Conservation (phyloP, 1,140 invertebrate genomes). For the Drosophila quadrilineata region DNA sequence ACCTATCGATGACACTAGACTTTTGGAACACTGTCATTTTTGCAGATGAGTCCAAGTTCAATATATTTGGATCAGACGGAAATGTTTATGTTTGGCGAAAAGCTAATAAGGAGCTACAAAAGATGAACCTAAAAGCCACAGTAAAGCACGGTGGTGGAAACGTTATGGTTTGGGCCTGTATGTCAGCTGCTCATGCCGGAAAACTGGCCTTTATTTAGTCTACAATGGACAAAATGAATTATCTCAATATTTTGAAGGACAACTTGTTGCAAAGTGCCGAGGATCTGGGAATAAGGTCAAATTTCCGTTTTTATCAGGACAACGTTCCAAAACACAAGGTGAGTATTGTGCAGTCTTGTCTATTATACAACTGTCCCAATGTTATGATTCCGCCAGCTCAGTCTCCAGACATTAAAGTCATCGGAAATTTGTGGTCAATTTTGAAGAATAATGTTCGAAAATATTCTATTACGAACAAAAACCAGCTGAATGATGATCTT, state of each 20-base stretch:
- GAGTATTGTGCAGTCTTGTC: neutral
- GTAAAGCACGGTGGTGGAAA: neutral
- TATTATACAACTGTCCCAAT: neutral
- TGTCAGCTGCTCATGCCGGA: conserved; percentile 7
- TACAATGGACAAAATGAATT: conserved; percentile 8
- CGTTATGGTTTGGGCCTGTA: conserved; percentile 24
- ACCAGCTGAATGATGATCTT: too few relatives aligned
- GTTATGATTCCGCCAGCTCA: neutral
- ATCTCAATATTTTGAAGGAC: conserved; percentile 4
- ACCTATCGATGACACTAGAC: neutral
- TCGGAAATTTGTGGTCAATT: too few relatives aligned
- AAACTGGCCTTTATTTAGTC: conserved; percentile 10
- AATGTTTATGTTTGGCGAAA: neutral
- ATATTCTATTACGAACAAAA: too few relatives aligned
- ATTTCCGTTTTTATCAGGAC: conserved; percentile 19
- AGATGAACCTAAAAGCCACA: neutral
- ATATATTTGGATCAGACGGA: conserved; percentile 7
- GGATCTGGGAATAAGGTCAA: neutral
- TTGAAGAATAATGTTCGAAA: neutral
- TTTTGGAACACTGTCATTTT: conserved; percentile 4
- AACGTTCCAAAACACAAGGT: too few relatives aligned
- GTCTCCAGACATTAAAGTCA: neutral
- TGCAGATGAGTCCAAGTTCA: conserved; percentile 3
- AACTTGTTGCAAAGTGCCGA: conserved; percentile 13
- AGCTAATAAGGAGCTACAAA: neutral